phyloP scores from a whole-genome alignment of 2,888 invertebrate species.

The Uropetala carovei region DNA sequence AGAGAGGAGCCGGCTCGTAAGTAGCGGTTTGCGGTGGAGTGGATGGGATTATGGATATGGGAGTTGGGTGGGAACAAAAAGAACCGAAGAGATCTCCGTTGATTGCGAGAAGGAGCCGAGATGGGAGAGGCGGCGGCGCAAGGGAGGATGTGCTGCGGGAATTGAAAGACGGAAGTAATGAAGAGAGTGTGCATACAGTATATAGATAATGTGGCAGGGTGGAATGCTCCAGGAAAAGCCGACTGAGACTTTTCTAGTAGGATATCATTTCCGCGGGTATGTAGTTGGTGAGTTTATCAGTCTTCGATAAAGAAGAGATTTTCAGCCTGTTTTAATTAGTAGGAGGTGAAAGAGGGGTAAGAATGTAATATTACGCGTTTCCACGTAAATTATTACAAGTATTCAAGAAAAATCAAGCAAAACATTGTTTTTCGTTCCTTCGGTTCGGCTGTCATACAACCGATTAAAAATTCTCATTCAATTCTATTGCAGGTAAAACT shows the following conservation, averaged over 20 bases:
- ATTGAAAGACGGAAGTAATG: conserved; percentile 22
- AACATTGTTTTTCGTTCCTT: too few relatives aligned
- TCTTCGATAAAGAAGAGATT: not conserved
- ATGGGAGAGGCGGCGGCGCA: not conserved
- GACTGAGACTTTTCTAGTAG: not conserved
- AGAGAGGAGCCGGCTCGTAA: not conserved
- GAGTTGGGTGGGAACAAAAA: conserved; percentile 23
- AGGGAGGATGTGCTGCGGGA: not conserved
- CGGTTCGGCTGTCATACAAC: too few relatives aligned
- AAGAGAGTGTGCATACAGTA: not conserved
- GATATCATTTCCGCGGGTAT: not conserved
- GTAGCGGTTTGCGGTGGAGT: conserved; percentile 16
- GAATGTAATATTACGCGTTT: not conserved
- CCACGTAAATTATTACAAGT: too few relatives aligned
- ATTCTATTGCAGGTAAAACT: too few relatives aligned
- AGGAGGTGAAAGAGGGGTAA: not conserved
- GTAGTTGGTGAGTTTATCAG: not conserved
- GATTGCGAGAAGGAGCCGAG: conserved; percentile 8
- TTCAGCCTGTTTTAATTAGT: not conserved
- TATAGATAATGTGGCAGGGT: not conserved
- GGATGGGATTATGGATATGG: conserved; percentile 13
- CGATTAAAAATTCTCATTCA: too few relatives aligned
- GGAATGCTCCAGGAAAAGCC: not conserved
- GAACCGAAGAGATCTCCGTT: not conserved
- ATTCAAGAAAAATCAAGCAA: too few relatives aligned